Base-by-base conservation (phyloP, 2,888 invertebrate species). In the Hirtodrosophila alboralis region DNA sequence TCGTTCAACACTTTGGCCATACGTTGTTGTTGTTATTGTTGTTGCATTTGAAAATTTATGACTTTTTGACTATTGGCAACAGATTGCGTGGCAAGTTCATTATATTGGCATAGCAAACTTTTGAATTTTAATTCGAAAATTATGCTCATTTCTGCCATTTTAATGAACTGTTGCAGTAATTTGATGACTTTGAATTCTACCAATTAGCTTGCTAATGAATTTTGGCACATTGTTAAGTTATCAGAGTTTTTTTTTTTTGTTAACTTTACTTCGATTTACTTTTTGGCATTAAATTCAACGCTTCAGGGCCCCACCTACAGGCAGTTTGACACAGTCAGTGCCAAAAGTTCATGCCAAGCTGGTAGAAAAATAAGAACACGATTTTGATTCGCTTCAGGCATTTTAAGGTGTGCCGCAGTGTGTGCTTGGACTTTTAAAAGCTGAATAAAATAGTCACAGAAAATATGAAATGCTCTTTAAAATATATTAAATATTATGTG, bases 21-120 rank as follows among this genome's bases (percentile, higher is more conserved):
- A 67, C 53, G 49, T 60, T 60, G 34, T 52, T 54, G 13, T 40
- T 45, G 31, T 31, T 65, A 36, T 40, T 70, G 53, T 56, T 57
- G 47, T 59, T 79, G 71, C 72, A 65, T 75, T 66, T 65, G 72
- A 75, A 21, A 70, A 86, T 81, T 81, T 81, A 86, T 75, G 86
- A 84, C 54, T 80, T 81, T 84, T 86, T 84, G 84, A 80, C 81
- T 86, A 81, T 84, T 84, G 86, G 86, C 84, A 81, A 80, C 86
- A 81, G 84, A 86, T 86, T 81, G 86, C 51, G 54, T 13, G 51
- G 59, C 66, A 56, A 75, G 84, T 81, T 77, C 77, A 84, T 81
- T 81, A 86, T 86, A 83, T 65, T 80, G 78, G 75, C 75, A 54
- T 53, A 53, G 64, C 43, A 85, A 81, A 81, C 74, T 81, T 81